A percentile compares a stretch with the other conserved stretches of the same genome.
These are phyloP conservation scores for Ephydatia muelleri DNA, from an alignment of 37 sponge, comb jelly and placozoan genomes.

Conservation along the genomic window DNA sequence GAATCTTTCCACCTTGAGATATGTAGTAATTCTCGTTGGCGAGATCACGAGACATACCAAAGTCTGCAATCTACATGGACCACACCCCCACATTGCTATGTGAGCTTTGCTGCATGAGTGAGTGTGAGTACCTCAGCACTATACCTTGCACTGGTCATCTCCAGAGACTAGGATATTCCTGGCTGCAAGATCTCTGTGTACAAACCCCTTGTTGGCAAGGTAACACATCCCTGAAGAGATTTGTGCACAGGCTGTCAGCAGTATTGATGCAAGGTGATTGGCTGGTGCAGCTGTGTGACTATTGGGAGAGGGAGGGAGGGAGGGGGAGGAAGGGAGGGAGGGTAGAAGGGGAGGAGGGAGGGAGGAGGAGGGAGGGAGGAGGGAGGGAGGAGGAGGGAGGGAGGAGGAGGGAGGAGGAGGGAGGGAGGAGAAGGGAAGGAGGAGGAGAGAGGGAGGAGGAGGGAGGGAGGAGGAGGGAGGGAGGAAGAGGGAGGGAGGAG, in stretches of 20 bases:
- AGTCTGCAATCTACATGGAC: slow-evolving; percentile 29
- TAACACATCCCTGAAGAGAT: slow-evolving; percentile 47
- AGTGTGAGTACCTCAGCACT: background rate
- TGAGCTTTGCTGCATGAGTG: background rate
- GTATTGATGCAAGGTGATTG: background rate
- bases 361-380: no score
- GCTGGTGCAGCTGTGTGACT: background rate
- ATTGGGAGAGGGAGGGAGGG: no score
- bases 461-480: no score
- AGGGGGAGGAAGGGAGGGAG: no score
- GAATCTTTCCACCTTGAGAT: slow-evolving; percentile 16
- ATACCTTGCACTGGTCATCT: slow-evolving; percentile 40
- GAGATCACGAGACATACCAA: slow-evolving; percentile 47
- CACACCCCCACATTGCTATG: slow-evolving; percentile 30
- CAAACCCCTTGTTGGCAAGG: slow-evolving; percentile 41
- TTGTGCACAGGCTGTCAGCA: slow-evolving; percentile 24
- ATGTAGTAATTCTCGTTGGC: slow-evolving; percentile 32
- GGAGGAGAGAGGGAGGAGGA: no score
- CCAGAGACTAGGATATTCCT: slow-evolving; percentile 41
- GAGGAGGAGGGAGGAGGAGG: background rate
- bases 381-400: no score
- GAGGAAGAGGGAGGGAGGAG: no score
- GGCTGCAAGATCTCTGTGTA: slow-evolving; percentile 62
- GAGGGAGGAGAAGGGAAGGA: background rate
- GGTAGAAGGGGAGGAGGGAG: no score